A percentile compares a stretch with the other conserved stretches of the same genome.
Evolutionary conservation across 2,797 vertebrate genomes (phyloP).

Genomic region (Chloroceryle inda): DNA sequence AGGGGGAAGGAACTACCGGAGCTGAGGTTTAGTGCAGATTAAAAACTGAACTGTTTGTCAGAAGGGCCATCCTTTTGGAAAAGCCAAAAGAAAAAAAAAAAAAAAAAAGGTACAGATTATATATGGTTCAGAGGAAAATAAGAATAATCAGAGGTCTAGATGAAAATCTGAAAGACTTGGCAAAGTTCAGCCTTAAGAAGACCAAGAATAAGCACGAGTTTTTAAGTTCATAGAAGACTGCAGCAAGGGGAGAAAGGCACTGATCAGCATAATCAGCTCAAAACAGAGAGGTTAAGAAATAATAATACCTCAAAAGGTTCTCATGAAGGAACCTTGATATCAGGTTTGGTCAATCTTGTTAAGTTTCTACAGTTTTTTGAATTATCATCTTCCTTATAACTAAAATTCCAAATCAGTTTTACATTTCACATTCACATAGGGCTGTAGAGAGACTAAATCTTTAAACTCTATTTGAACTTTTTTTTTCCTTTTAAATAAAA

Average conservation of each 20-base stretch:
- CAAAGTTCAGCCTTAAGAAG: not conserved
- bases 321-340: not conserved
- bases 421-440: not conserved
- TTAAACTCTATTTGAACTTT: not conserved
- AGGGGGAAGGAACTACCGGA: not conserved
- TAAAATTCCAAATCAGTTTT: not conserved
- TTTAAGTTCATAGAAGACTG: not conserved
- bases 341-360: not conserved
- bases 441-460: not conserved
- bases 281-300: not conserved
- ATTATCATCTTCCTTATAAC: not conserved
- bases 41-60: constrained; percentile 29
- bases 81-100: not conserved
- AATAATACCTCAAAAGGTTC: not conserved
- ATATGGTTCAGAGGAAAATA: not conserved
- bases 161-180: not conserved
- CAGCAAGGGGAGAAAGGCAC: not conserved
- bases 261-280: not conserved
- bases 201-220: not conserved
- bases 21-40: not conserved
- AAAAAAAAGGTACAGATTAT: not conserved
- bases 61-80: not conserved
- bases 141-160: not conserved
- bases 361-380: not conserved
- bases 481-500: not conserved